Base-by-base conservation (phyloP, 2,888 invertebrate genomes). In the Drymonia ruficornis region DNA sequence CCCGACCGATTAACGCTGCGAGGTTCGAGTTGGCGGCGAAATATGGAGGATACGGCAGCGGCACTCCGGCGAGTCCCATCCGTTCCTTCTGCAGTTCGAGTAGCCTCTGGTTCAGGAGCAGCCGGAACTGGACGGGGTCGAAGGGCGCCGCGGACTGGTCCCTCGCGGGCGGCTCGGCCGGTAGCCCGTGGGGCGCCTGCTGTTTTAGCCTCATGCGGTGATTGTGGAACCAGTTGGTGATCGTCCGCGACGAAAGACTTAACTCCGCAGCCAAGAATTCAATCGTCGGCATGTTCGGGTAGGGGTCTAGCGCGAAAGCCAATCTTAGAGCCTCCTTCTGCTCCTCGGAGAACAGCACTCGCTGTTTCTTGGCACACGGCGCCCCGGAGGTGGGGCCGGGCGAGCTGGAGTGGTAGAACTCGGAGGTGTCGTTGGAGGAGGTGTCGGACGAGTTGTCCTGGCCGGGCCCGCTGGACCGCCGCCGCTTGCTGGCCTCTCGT, bases 171-270 rank as follows among this genome's bases (percentile, higher is more conserved):
- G 96, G 95, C 55, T 96, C 95, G 50, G 96, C 96, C 0, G 95
- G 94, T 23, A 95, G 93, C 0, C 96, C 96, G 76, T 97, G 97
- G 1, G 97, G 97, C 51, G 96, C 95, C 80, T 97, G 97, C 81
- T 98, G 97, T 89, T 99, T 99, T 81, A 98, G 95, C 62, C 99
- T 95, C 98, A 99, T 99, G 74, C 99, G 96, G 85, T 99, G 99
- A 86, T 99, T 99, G 94, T 99, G 99, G 94, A 99, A 99, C 99
- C 99, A 99, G 89, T 99, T 99, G 59, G 99, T 99, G 76, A 99
- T 99, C 52, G 99, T 99, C 70, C 99, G 94, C 50, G 98, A 96
- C 7, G 98, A 97, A 42, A 99, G 94, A 9, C 96, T 97, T 53
- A 99, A 93, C 86, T 99, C 98, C 31, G 95, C 95, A 31, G 99